Evolutionary conservation across 2,888 invertebrate species (phyloP).

Genomic region (Alloplasta piceator): DNA sequence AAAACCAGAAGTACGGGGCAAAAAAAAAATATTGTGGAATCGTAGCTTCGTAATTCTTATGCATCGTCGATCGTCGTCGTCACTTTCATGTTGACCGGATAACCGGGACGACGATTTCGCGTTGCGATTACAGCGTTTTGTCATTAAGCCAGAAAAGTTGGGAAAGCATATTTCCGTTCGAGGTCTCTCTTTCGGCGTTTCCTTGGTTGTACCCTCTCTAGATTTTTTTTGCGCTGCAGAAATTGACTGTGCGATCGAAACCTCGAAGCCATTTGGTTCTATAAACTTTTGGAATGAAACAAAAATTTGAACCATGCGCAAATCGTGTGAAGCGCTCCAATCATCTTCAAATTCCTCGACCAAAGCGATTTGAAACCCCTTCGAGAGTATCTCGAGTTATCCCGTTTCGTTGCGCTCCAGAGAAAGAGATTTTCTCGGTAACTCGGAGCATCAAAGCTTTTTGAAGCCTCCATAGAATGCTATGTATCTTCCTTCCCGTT

Average conservation of each 20-base stretch:
- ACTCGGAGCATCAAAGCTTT: slow-evolving; percentile 7
- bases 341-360: no score
- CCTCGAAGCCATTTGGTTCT: no score
- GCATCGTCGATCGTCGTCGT: slow-evolving; percentile 10
- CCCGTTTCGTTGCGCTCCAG: neutral
- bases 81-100: slow-evolving; percentile 24
- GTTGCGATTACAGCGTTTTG: slow-evolving; percentile 3
- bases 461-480: neutral
- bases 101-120: neutral
- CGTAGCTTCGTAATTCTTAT: neutral
- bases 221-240: no score
- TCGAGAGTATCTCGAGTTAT: slow-evolving; percentile 24
- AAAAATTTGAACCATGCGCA: no score
- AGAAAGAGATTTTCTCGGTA: slow-evolving; percentile 28
- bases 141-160: slow-evolving; percentile 34
- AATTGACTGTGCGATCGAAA: no score
- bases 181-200: slow-evolving; percentile 9
- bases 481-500: slow-evolving; percentile 6
- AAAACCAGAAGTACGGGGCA: neutral
- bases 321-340: no score
- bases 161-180: slow-evolving; percentile 33
- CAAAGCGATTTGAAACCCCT: slow-evolving; percentile 13
- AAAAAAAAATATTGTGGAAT: no score
- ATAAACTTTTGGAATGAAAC: no score
- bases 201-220: neutral